Percentiles rank a stretch among this genome's conserved stretches.
Evolutionary conservation across 2,888 invertebrate genomes (phyloP).

Genomic region (Drosophila paracracens): DNA sequence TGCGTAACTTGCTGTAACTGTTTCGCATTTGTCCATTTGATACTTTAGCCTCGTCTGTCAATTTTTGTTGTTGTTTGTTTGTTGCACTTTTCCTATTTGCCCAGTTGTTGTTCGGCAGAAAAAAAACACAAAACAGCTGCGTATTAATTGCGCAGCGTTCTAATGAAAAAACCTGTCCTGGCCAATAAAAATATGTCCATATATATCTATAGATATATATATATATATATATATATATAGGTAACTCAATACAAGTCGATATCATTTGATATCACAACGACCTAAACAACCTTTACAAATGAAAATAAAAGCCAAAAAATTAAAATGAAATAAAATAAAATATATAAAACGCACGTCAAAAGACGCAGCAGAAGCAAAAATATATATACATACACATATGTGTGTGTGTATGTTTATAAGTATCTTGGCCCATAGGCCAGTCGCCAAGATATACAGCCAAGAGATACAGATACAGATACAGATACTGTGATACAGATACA

Average conservation of each 20-base stretch:
- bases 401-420: neutral
- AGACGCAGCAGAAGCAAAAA: slow-evolving; percentile 28
- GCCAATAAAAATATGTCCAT: slow-evolving; percentile 1
- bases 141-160: slow-evolving; percentile 71
- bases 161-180: slow-evolving; percentile 53
- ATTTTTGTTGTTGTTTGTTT: slow-evolving; percentile 45
- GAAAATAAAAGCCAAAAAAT: slow-evolving; percentile 8
- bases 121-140: slow-evolving; percentile 62
- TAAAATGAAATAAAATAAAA: slow-evolving; percentile 6
- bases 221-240: slow-evolving; percentile 1
- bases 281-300: slow-evolving; percentile 63
- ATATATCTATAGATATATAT: neutral
- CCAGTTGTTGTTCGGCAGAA: slow-evolving; percentile 67
- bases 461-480: slow-evolving; percentile 32
- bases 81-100: slow-evolving; percentile 71
- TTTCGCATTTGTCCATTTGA: slow-evolving; percentile 73
- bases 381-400: slow-evolving; percentile 3
- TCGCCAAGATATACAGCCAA: slow-evolving; percentile 33
- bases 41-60: slow-evolving; percentile 81
- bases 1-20: slow-evolving; percentile 46
- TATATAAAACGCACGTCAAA: slow-evolving; percentile 24
- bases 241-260: slow-evolving; percentile 60
- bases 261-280: slow-evolving; percentile 60
- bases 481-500: slow-evolving; percentile 48
- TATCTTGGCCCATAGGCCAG: slow-evolving; percentile 38